Conservation (phyloP, 2,113 vertebrate genomes). For the Copsychus sechellarum region DNA sequence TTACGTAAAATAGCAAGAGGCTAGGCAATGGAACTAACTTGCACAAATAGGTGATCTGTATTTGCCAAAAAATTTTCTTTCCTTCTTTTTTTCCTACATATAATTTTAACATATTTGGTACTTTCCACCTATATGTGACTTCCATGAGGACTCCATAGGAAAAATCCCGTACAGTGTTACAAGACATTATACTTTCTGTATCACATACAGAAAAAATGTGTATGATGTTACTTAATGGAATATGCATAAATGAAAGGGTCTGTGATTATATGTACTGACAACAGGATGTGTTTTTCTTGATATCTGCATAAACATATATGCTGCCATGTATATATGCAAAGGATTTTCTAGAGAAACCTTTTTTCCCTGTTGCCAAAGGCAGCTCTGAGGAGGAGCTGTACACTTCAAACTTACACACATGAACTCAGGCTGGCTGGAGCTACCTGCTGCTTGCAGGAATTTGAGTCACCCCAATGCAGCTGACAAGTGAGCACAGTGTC, state of each 20-base stretch:
- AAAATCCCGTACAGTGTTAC: background rate
- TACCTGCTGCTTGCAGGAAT: background rate
- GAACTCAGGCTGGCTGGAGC: background rate
- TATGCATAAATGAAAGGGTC: background rate
- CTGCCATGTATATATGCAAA: background rate
- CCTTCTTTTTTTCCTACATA: background rate
- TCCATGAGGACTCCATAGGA: background rate
- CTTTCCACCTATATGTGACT: background rate
- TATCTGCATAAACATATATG: background rate
- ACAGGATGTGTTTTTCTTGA: background rate
- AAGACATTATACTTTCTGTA: background rate
- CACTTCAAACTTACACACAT: background rate
- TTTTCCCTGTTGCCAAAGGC: background rate
- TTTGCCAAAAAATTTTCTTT: background rate
- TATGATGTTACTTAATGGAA: background rate
- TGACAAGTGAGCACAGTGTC: background rate
- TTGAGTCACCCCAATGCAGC: background rate
- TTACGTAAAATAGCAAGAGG: background rate
- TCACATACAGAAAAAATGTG: background rate
- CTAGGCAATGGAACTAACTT: conserved; percentile 8
- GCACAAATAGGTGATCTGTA: conserved; percentile 19
- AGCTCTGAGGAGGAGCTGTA: background rate
- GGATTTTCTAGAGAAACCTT: background rate
- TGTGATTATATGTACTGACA: background rate
- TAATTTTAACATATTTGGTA: background rate